These are phyloP conservation scores for Eilema caniola DNA, from an alignment of 2,888 invertebrate genomes.

Conservation along the genomic window DNA sequence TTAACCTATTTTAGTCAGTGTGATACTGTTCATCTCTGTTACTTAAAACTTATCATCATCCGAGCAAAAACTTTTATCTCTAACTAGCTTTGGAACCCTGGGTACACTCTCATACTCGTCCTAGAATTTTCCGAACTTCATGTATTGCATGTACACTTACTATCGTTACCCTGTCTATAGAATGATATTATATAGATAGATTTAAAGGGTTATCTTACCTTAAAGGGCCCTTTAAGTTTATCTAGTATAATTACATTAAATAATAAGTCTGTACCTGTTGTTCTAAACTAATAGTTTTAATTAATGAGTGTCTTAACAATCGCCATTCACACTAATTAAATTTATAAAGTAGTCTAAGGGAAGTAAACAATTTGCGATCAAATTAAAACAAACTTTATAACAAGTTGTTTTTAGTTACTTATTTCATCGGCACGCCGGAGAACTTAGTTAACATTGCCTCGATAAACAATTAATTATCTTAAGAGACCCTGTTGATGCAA, in stretches of 20 bases:
- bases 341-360: slow-evolving; percentile 36
- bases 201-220: too few relatives aligned
- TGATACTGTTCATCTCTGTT: background rate
- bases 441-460: slow-evolving; percentile 45
- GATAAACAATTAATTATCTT: slow-evolving; percentile 48
- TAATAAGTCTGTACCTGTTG: background rate
- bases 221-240: background rate
- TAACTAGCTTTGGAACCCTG: background rate
- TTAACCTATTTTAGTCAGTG: background rate
- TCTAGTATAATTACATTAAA: too few relatives aligned
- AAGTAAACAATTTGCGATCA: slow-evolving; percentile 37
- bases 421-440: slow-evolving; percentile 46
- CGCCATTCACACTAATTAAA: slow-evolving; percentile 41
- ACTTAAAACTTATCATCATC: too few relatives aligned
- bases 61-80: too few relatives aligned
- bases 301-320: background rate
- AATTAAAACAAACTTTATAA: slow-evolving; percentile 31
- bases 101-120: too few relatives aligned
- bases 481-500: slow-evolving; percentile 30
- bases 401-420: slow-evolving; percentile 28
- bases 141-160: too few relatives aligned
- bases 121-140: too few relatives aligned
- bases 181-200: too few relatives aligned
- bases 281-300: slow-evolving; percentile 1
- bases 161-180: too few relatives aligned